Conservation (phyloP, 2,113 vertebrate genomes). For the Phrynocephalus versicolor region DNA sequence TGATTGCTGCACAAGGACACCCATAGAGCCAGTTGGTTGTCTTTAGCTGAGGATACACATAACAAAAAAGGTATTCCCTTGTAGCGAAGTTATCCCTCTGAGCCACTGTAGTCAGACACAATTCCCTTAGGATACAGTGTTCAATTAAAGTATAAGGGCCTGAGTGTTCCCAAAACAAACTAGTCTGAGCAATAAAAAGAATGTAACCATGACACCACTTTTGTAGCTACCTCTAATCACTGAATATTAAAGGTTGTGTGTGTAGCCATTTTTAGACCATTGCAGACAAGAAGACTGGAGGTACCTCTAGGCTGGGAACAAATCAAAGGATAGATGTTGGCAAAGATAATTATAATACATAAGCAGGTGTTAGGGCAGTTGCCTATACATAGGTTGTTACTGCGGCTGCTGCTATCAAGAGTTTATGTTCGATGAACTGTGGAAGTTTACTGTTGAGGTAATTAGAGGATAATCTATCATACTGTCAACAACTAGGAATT, state of each 20-base stretch:
- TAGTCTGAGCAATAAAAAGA: neutral
- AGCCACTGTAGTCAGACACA: neutral
- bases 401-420: neutral
- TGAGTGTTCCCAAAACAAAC: slow-evolving; percentile 49
- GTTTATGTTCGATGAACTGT: neutral
- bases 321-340: slow-evolving; percentile 27
- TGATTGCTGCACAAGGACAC: neutral
- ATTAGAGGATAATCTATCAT: neutral
- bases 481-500: neutral
- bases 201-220: slow-evolving; percentile 41
- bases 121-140: neutral
- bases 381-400: neutral
- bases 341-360: slow-evolving; percentile 23
- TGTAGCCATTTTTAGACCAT: slow-evolving; percentile 28
- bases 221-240: slow-evolving; percentile 35
- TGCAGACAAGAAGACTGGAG: neutral
- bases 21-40: neutral
- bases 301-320: neutral
- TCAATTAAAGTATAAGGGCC: slow-evolving; percentile 30
- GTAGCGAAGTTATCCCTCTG: neutral
- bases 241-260: slow-evolving; percentile 33
- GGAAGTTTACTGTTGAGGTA: neutral
- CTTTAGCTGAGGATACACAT: neutral
- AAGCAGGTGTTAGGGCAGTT: neutral
- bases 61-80: neutral